Base-by-base conservation (phyloP, 2,888 invertebrate genomes). In the Stenchaetothrips biformis region DNA sequence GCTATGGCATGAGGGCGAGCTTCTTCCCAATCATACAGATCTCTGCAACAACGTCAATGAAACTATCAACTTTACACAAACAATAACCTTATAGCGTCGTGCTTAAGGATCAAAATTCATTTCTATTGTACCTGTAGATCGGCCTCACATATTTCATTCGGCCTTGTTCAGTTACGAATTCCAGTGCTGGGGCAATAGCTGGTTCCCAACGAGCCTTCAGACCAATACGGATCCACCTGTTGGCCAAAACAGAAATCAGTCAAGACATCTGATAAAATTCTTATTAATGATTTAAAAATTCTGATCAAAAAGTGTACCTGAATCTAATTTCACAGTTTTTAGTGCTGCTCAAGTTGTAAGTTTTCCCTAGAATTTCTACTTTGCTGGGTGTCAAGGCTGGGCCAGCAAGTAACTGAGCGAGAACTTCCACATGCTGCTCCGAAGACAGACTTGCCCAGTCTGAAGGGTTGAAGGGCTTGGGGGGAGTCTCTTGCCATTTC, bases 81-180 rank as follows among this genome's bases (percentile, higher is more conserved):
- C 21, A 0, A 16, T 21, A 13, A 2, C 37, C 37, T 4, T 77
- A 78, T n/a, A 49, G 25, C 27, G 48, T 16, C 18, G 3, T 80
- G 16, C 37, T 3, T 18, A 3, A 18, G n/a, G n/a, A 25, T 62
- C 16, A 18, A 21, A 79, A 62, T 6, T 47, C 21, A 48, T 49
- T 77, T 21, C 85, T 83, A 37, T 4, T 37, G 1, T 85, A 89
- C 89, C 94, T 91, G 87, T 96, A 97, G 79, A 98, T 89, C 3
- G 97, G 96, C 53, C 95, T 90, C 2, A 95, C 93, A 87, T 92
- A 98, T 87, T 98, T 98, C 94, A 97, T 95, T 80, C 98, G 90
- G 59, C 97, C 97, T 85, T 95, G 92, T 25, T 91, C 90, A 83
- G 94, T 95, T 11, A 95, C 91, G 88, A 97, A 97, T 27, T 90